Conservation (phyloP, 1,140 invertebrate genomes). For the Mamestra configurata region DNA sequence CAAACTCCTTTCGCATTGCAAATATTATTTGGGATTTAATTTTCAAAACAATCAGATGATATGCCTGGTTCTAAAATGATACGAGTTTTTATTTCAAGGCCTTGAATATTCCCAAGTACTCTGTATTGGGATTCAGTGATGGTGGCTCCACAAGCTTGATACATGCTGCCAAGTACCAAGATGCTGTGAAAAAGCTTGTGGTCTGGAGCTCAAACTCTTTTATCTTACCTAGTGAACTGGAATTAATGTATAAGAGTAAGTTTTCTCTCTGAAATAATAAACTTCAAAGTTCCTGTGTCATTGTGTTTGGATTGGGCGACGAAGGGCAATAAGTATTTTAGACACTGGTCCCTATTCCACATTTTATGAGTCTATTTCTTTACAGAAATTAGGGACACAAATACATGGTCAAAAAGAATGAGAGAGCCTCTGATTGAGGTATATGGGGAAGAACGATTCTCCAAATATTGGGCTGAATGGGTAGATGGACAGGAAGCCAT, state of each 20-base stretch:
- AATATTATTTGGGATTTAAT: too few species aligned
- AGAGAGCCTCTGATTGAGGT: conserved; percentile 91
- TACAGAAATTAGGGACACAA: conserved; percentile 90
- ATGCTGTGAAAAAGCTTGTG: conserved; percentile 92
- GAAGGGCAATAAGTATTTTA: too few species aligned
- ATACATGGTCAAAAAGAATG: conserved; percentile 94
- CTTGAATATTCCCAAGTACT: conserved; percentile 91
- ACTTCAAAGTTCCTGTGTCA: too few species aligned
- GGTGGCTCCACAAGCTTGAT: conserved; percentile 94
- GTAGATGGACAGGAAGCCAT: conserved; percentile 90
- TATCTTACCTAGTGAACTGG: conserved; percentile 91
- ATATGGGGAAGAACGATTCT: conserved; percentile 93
- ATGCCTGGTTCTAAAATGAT: too few species aligned
- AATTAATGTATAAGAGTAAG: conserved; percentile 90
- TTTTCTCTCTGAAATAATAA: conserved; percentile 21
- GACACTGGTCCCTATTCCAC: too few species aligned
- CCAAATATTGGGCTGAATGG: conserved; percentile 92
- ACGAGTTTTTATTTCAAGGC: conserved; percentile 71
- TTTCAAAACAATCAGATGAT: too few species aligned
- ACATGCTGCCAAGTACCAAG: conserved; percentile 91
- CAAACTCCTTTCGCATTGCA: too few species aligned
- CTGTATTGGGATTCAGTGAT: conserved; percentile 96
- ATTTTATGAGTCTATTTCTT: conserved; percentile 22
- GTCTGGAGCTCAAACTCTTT: conserved; percentile 94
- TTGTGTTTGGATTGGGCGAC: too few species aligned